phyloP scores from a whole-genome alignment of 2,888 invertebrate genomes.

The Theristus sp. region DNA sequence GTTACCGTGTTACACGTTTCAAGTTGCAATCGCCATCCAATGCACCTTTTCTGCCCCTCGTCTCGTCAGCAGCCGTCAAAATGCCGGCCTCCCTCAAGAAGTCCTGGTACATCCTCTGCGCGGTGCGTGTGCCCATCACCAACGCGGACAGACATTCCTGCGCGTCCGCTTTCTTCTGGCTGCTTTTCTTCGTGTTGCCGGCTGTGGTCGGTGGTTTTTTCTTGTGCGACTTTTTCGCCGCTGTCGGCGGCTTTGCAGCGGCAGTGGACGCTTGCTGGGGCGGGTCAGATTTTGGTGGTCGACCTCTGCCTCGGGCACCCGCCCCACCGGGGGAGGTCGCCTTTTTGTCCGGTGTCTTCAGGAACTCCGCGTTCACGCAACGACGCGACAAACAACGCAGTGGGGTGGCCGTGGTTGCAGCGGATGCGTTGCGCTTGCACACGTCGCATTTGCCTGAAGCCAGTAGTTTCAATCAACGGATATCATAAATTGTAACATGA shows the following conservation, averaged over 20 bases:
- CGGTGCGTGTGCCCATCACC: background rate
- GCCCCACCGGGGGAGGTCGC: background rate
- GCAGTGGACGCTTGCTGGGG: no score
- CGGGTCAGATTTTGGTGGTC: no score
- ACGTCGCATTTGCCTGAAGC: background rate
- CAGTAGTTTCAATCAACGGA: no score
- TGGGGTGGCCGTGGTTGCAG: background rate
- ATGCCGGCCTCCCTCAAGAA: no score
- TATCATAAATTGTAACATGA: no score
- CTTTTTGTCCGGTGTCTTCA: background rate
- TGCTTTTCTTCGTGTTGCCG: background rate
- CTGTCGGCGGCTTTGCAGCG: no score
- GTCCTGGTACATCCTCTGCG: no score
- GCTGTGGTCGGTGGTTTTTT: background rate
- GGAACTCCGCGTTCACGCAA: background rate
- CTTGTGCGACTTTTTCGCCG: background rate
- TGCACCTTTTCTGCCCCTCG: no score
- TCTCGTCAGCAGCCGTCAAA: no score
- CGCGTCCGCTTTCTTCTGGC: background rate
- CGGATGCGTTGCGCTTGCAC: no score
- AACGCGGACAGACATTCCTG: background rate
- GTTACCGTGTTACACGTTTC: no score
- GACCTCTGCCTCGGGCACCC: background rate
- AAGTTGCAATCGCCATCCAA: no score
- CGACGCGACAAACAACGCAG: background rate